These are phyloP conservation scores for Dasyornis broadbenti DNA, from an alignment of 2,113 vertebrate species.

Conservation along the genomic window DNA sequence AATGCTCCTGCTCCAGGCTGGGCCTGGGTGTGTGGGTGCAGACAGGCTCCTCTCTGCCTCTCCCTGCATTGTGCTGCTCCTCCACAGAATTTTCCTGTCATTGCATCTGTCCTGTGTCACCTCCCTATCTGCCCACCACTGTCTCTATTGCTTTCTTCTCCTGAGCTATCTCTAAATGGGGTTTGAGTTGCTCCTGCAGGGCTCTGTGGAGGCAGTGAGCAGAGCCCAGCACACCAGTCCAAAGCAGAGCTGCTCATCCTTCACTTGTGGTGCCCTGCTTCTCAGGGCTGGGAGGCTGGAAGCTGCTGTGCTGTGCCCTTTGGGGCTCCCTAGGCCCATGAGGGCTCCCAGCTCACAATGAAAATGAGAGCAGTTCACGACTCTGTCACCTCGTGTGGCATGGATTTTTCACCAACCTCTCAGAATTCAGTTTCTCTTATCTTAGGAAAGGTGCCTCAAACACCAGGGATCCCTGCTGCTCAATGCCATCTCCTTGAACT, in stretches of 20 bases:
- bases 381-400: neutral
- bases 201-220: neutral
- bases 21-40: neutral
- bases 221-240: neutral
- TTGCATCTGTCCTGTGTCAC: neutral
- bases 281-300: neutral
- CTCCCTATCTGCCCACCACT: neutral
- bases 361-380: neutral
- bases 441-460: neutral
- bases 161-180: neutral
- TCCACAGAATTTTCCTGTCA: neutral
- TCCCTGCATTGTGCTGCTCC: neutral
- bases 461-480: neutral
- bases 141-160: neutral
- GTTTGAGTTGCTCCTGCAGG: neutral
- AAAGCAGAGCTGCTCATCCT: neutral
- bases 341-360: neutral
- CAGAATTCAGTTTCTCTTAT: neutral
- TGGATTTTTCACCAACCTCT: neutral
- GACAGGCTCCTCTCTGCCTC: neutral
- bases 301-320: neutral
- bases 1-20: neutral
- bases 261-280: neutral
- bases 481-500: neutral
- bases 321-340: fast-evolving